Evolutionary conservation across 2,888 invertebrate species (phyloP).

Genomic region (Antheraea assamensis): DNA sequence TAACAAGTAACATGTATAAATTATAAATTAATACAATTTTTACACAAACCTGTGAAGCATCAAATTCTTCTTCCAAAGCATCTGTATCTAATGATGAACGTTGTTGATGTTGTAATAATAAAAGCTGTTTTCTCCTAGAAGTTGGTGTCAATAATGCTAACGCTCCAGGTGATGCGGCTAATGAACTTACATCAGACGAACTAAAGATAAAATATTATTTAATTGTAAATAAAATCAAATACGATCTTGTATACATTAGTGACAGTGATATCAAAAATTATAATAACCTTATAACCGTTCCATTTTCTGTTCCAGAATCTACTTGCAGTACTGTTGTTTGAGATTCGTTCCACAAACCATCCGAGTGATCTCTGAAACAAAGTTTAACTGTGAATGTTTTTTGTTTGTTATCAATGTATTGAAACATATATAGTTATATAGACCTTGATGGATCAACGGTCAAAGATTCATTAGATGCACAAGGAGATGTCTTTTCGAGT

Average conservation of each 20-base stretch:
- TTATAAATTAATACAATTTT: neutral
- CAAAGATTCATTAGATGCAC: constrained; percentile 92
- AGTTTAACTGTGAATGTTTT: constrained; percentile 9
- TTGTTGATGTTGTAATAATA: constrained; percentile 92
- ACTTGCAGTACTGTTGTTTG: constrained; percentile 91
- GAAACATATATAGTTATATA: constrained; percentile 1
- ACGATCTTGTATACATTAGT: neutral
- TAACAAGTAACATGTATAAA: constrained; percentile 4
- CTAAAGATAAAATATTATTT: constrained; percentile 42
- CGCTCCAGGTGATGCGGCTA: constrained; percentile 80
- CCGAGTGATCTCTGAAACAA: constrained; percentile 87
- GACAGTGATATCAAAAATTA: constrained; percentile 6
- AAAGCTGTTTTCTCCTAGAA: constrained; percentile 88
- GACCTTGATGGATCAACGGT: constrained; percentile 87
- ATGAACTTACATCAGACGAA: constrained; percentile 77
- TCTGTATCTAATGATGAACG: constrained; percentile 93
- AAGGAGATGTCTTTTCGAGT: constrained; percentile 84
- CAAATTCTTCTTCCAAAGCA: constrained; percentile 88
- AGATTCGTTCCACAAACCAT: constrained; percentile 94
- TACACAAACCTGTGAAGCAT: constrained; percentile 78
- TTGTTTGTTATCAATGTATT: constrained; percentile 16
- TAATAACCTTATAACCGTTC: constrained; percentile 79
- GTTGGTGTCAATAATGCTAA: constrained; percentile 88
- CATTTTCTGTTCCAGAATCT: constrained; percentile 86
- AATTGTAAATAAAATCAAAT: constrained; percentile 6